Evolutionary conservation across 2,888 invertebrate genomes (phyloP).

Genomic region (Polietes domitor): DNA sequence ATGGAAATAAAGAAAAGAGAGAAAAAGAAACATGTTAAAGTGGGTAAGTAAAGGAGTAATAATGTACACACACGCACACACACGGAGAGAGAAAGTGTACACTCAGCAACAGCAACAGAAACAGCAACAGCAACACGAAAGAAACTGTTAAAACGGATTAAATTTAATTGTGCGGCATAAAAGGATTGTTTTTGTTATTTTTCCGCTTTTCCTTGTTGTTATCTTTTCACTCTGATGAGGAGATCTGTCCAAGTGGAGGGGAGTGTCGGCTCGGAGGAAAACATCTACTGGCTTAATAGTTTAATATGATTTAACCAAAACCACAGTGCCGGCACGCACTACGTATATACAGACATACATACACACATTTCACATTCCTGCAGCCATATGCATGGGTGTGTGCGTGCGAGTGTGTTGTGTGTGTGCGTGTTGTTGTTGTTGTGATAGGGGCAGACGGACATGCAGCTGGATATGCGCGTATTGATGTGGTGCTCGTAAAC

Average conservation of each 20-base stretch:
- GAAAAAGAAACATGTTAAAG: slow-evolving; percentile 52
- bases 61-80: slow-evolving; percentile 32
- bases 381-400: background rate
- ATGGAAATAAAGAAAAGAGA: slow-evolving; percentile 48
- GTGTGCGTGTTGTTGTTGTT: slow-evolving; percentile 31
- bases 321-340: slow-evolving; percentile 67
- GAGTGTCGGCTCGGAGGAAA: slow-evolving; percentile 26
- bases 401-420: slow-evolving; percentile 43
- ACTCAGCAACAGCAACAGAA: slow-evolving; percentile 55
- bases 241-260: slow-evolving; percentile 16
- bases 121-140: slow-evolving; percentile 61
- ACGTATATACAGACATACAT: background rate
- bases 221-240: background rate
- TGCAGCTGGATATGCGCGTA: slow-evolving; percentile 2
- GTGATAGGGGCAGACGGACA: background rate
- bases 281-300: slow-evolving; percentile 52
- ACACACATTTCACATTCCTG: background rate
- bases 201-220: slow-evolving; percentile 23
- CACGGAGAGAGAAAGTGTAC: background rate
- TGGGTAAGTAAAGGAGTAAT: slow-evolving; percentile 42
- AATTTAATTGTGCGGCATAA: slow-evolving; percentile 66
- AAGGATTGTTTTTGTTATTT: slow-evolving; percentile 51
- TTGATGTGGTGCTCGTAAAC: slow-evolving; percentile 5
- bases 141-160: slow-evolving; percentile 66
- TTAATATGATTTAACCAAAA: slow-evolving; percentile 61